Base-by-base conservation (phyloP, 2,797 vertebrate genomes). In the Gambusia yucatana region DNA sequence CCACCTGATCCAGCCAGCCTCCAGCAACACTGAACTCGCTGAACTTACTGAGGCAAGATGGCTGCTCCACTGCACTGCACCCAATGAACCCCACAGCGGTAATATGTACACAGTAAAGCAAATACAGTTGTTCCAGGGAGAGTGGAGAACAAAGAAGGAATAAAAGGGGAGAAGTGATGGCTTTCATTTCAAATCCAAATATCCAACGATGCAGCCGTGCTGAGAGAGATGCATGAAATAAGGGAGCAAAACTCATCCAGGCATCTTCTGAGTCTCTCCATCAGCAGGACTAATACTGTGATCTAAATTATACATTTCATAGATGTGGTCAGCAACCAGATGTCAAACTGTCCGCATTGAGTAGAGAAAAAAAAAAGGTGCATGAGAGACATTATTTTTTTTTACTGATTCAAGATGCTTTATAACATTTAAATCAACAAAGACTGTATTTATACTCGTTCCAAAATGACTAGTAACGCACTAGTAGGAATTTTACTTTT, bases 1-100 rank as follows among this genome's bases (percentile, higher is more conserved):
- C 92, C 95, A 95, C 92, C 95, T 95, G 94, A 96, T 96, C 94
- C 87, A 92, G 88, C 91, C 92, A 92, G 87, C 93, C 92, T 94
- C 94, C 90, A 92, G 93, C 93, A 90, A 89, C 91, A 91, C 81
- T 93, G 93, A 96, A 96, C 96, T 94, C 93, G 90, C 86, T 96
- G 96, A 96, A 96, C 96, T 88, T 88, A 88, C 86, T 84, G 78
- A 92, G 88, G 87, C 87, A 93, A 94, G 91, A 94, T 94, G 94
- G 93, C 92, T 80, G 88, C 91, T 90, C 85, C 85, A 85, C 91
- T 92, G 94, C 92, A 93, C 91, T 93, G 93, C 93, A 95, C 94
- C 92, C 94, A 83, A 30, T 93, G 92, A 95, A 95, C 93, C 87
- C 87, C 86, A 84, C 79, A 86, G 88, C 50, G 77, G 85, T 71